Conservation (phyloP, 2,797 vertebrate species). For the Hybognathus amarus region DNA sequence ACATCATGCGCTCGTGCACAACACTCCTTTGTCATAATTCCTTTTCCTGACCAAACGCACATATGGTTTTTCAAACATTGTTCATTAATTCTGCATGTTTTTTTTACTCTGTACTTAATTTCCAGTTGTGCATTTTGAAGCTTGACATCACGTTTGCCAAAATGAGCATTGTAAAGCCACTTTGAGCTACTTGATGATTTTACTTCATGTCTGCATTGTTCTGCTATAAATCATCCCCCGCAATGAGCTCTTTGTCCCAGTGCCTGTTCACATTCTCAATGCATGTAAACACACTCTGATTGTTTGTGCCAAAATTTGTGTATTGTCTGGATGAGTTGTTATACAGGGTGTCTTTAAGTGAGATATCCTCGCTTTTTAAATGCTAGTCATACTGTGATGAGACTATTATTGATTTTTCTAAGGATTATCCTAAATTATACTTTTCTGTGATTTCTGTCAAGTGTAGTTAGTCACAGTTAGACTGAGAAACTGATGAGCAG, state of each 20-base stretch:
- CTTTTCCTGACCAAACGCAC: not conserved
- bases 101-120: not conserved
- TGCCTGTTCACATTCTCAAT: constrained; percentile 9
- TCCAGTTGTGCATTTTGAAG: not conserved
- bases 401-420: not conserved
- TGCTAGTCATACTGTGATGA: not conserved
- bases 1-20: constrained; percentile 12
- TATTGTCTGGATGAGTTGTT: not conserved
- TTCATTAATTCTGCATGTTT: not conserved
- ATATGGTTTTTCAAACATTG: constrained; percentile 9
- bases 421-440: too few species aligned
- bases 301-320: not conserved
- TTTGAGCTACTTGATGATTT: constrained; percentile 21
- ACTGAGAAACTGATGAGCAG: not conserved
- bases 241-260: constrained; percentile 54
- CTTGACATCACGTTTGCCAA: not conserved
- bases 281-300: not conserved
- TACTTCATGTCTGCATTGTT: constrained; percentile 25
- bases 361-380: not conserved
- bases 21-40: constrained; percentile 2
- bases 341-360: not conserved
- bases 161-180: not conserved
- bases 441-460: too few species aligned
- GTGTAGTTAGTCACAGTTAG: too few species aligned
- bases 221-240: constrained; percentile 22